A percentile compares a stretch with the other conserved stretches of the same genome.
phyloP scores from a whole-genome alignment of 23 tunicate species.

The Clavelina lepadiformis region DNA sequence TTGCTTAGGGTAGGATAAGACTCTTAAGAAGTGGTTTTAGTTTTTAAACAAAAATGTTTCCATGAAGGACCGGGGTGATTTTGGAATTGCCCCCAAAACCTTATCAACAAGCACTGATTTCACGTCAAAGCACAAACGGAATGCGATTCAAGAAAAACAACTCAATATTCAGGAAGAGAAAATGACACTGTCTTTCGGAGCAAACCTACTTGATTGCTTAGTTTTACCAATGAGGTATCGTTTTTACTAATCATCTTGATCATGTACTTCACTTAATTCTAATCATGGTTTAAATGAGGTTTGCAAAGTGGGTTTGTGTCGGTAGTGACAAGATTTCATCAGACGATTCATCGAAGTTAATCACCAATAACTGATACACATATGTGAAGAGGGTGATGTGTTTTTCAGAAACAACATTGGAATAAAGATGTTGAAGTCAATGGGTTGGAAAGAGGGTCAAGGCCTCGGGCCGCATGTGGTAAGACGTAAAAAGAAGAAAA shows the following conservation, averaged over 20 bases:
- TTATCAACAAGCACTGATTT: constrained; percentile 37
- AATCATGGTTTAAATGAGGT: too few relatives aligned
- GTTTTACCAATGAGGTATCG: constrained; percentile 60
- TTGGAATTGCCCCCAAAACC: constrained; percentile 71
- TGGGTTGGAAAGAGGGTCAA: constrained; percentile 96
- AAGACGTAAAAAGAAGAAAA: constrained; percentile 27
- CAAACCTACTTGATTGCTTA: constrained; percentile 54
- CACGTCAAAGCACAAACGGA: constrained; percentile 19
- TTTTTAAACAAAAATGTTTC: not conserved
- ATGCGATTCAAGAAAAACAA: constrained; percentile 32
- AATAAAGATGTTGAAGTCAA: constrained; percentile 43
- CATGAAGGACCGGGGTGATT: constrained; percentile 62
- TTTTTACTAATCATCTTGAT: too few relatives aligned
- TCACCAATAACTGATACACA: too few relatives aligned
- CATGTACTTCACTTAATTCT: too few relatives aligned
- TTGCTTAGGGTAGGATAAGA: not conserved
- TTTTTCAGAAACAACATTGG: constrained; percentile 67
- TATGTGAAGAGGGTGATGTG: too few relatives aligned
- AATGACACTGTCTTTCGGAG: constrained; percentile 61
- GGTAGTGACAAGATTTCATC: too few relatives aligned
- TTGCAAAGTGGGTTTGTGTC: too few relatives aligned
- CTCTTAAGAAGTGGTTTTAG: not conserved
- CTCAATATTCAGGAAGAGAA: constrained; percentile 35
- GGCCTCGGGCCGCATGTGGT: constrained; percentile 69
- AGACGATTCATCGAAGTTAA: too few relatives aligned